Base-by-base conservation (phyloP, 2,113 vertebrate species). In the Otolemur garnettii region DNA sequence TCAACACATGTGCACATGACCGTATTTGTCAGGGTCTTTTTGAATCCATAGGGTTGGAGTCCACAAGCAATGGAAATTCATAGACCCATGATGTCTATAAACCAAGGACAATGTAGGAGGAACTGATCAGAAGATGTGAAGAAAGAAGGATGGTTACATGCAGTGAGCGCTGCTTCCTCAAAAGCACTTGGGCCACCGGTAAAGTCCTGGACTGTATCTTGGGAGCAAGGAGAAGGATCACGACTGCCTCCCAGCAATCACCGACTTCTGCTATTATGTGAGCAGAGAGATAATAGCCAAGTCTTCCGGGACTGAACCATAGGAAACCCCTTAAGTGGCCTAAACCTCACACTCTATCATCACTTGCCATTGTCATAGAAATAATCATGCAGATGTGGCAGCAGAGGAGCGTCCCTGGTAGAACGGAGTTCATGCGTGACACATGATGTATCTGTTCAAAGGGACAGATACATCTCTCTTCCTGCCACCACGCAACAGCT, bases 381-480 rank as follows among this genome's bases (percentile, higher is more conserved):
- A 98, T 98, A 98, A 98, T 98, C 97, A 98, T 95, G 98, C 59
- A 96, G 98, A 98, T 98, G 98, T 92, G 93, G 97, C 97, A 96
- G 98, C 45, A 30, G 93, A 98, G 96, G 86, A 97, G 96, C 78
- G 94, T 97, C 97, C 98, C 97, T 96, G 91, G 97, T 84, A 94
- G 98, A 97, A 98, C 94, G 95, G 98, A 98, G 98, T 98, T 97
- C 98, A 97, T 96, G 98, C 98, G 96, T 98, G 98, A 98, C 98
- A 95, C 97, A 98, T 98, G 98, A 99, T 98, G 96, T 98, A 99
- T 98, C 97, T 98, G 97, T 98, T 98, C 98, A 98, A 98, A 98
- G 98, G 98, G 98, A 99, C 98, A 99, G 98, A 98, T 98, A 98
- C 98, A 98, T 99, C 98, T 98, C 98, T 98, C 98, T 98, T 98